Base-by-base conservation (phyloP, 2,888 invertebrate genomes). In the Lasioglossum lativentre region DNA sequence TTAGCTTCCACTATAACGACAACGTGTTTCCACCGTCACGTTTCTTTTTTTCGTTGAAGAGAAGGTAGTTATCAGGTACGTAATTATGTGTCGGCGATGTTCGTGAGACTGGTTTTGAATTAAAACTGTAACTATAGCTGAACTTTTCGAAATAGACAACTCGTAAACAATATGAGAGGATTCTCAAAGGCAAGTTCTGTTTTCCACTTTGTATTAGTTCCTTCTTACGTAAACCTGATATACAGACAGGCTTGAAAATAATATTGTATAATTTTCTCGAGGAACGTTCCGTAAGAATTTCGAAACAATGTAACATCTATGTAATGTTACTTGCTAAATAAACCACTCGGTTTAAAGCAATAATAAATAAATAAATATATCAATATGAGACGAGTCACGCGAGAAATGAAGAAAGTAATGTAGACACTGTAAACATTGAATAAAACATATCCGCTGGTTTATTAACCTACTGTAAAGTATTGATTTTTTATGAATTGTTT, bases 1-100 rank as follows among this genome's bases (percentile, higher is more conserved):
- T 86, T 82, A 75, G 59, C 68, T 34, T 79, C 63, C 68, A 73
- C 63, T 80, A 42, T 63, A 19, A 40, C 59, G 30, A 63, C 27
- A 63, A 63, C 63, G 63, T 63, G 30, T 63, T 16, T 63, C 63
- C 30, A 30, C 30, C 6, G 30, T 63, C 63, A 19, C 19, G 68
- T 56, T 42, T 16, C 68, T 68, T 56, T 66, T 66, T 66, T 66
- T 59, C 66, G 73, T 47, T 47, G 30, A 40, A 3, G n/a, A 63
- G 75, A 78, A 68, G 59, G n/a, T 34, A 42, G 14, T 75, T 78
- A 82, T 81, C 59, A n/a, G 40, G 40, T 30, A 16, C 72, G 66
- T 76, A 66, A 42, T 68, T 59, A 75, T 63, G 42, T 34, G 34
- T 27, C 68, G 38, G 12, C 27, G 74, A 75, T 78, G 85, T 77